Percentiles rank a stretch among this genome's conserved stretches.
Evolutionary conservation across 2,113 vertebrate species (phyloP).

Genomic region (Rhinoderma darwinii): DNA sequence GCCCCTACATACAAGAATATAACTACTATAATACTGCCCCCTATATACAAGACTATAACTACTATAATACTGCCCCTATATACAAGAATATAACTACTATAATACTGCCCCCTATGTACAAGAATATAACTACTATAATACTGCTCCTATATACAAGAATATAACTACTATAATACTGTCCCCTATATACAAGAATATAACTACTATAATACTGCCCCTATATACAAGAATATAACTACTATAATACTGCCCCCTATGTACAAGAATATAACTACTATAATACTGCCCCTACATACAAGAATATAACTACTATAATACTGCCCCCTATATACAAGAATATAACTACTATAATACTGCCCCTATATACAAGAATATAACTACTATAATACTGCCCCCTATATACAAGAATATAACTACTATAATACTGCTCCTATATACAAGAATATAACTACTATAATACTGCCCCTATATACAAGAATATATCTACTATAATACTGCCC

Average conservation of each 20-base stretch:
- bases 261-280: conserved; percentile 11
- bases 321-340: conserved; percentile 1
- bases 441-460: conserved; percentile 6
- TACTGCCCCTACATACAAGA: neutral
- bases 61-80: too few relatives aligned
- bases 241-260: conserved; percentile 8
- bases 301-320: conserved; percentile 12
- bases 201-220: conserved; percentile 13
- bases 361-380: conserved; percentile 16
- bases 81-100: conserved; percentile 6
- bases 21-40: conserved; percentile 8
- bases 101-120: neutral
- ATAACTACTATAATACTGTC: conserved; percentile 22
- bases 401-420: conserved; percentile 13
- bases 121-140: conserved; percentile 13
- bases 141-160: conserved; percentile 2
- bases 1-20: neutral
- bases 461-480: neutral
- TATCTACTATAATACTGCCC: conserved; percentile 1
- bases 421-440: neutral
- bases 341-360: conserved; percentile 14
- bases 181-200: conserved; percentile 1
- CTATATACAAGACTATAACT: too few relatives aligned
- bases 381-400: neutral
- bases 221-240: conserved; percentile 19